Evolutionary conservation across 2,113 vertebrate species (phyloP).

Genomic region (Polypterus bichir): DNA sequence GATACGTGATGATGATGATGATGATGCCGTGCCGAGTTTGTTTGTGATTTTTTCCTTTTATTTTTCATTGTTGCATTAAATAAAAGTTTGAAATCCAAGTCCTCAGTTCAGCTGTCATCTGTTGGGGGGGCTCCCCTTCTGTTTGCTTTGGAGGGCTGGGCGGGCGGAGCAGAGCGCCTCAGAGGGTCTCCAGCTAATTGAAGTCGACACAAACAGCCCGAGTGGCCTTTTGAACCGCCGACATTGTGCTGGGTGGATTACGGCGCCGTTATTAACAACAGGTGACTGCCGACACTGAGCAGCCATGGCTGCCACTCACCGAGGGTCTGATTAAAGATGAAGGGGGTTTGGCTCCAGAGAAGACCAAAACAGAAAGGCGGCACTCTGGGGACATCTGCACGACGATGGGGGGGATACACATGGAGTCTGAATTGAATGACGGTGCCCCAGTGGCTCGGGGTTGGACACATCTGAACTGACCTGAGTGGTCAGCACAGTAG

Average conservation of each 20-base stretch:
- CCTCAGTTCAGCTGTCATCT: too few relatives aligned
- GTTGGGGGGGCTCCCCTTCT: constrained; percentile 30
- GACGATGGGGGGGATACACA: too few relatives aligned
- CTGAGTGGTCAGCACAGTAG: too few relatives aligned
- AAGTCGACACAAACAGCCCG: constrained; percentile 79
- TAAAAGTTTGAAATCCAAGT: too few relatives aligned
- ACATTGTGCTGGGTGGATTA: constrained; percentile 77
- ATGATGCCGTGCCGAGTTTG: constrained; percentile 32
- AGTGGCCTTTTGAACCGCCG: constrained; percentile 80
- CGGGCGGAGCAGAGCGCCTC: constrained; percentile 61
- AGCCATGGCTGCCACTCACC: constrained; percentile 15
- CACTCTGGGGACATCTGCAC: too few relatives aligned
- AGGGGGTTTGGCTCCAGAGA: neutral
- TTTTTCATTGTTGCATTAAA: constrained; percentile 51
- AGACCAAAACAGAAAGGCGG: too few relatives aligned
- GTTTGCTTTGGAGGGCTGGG: constrained; percentile 41
- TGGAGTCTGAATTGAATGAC: too few relatives aligned
- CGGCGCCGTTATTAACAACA: constrained; percentile 75
- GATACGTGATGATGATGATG: too few relatives aligned
- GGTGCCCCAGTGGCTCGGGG: too few relatives aligned
- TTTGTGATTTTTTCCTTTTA: constrained; percentile 38
- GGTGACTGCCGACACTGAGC: constrained; percentile 51
- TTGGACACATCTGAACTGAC: too few relatives aligned
- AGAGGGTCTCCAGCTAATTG: constrained; percentile 73
- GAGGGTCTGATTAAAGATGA: constrained; percentile 16